Evolutionary conservation across 2,888 invertebrate species (phyloP), one percentile per base, ranked within the genome.

Genomic region (Merodon equestris): DNA sequence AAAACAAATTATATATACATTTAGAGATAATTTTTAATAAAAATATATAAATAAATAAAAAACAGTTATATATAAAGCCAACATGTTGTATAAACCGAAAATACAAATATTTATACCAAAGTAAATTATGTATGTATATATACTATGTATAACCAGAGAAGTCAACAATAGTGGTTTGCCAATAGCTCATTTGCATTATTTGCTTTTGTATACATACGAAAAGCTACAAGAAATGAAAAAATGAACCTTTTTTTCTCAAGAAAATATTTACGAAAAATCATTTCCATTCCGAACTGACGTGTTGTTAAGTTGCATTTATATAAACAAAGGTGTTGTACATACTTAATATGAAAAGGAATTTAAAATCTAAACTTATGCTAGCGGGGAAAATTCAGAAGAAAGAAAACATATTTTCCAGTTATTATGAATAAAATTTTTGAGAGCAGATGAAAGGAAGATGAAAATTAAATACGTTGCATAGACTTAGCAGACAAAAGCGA

Each of bases 1-100:
- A 7, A 82, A 61, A 82, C 40, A n/a, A 40, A n/a, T 70, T 61
- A 79, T 64, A 72, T 74, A 72, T 63, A 73, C 38, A 72, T 47
- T 77, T 61, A 77, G 48, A 64, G 53, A 45, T 57, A 61, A 71
- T 60, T 51, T 61, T 68, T 51, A 45, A 58, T 54, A 60, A 58
- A 42, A 15, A 7, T 38, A 10, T 15, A 50, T 53, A 54, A 36
- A 34, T 44, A 67, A 42, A 45, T 34, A 19, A 40, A 48, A 38
- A 42, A 44, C n/a, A 40, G 40, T 67, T 72, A 76, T 58, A 71
- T 57, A 73, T 42, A 50, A 72, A 61, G 3, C n/a, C 12, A 70
- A 56, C 56, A 18, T 53, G 36, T 71, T 75, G 72, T 75, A 79
- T 67, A 74, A 68, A 76, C 48, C 34, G n/a, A 75, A 67, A 61